Percentiles rank a stretch among this genome's conserved stretches.
These are phyloP conservation scores for Clarias macrocephalus DNA, from an alignment of 2,113 vertebrate species.

Conservation along the genomic window DNA sequence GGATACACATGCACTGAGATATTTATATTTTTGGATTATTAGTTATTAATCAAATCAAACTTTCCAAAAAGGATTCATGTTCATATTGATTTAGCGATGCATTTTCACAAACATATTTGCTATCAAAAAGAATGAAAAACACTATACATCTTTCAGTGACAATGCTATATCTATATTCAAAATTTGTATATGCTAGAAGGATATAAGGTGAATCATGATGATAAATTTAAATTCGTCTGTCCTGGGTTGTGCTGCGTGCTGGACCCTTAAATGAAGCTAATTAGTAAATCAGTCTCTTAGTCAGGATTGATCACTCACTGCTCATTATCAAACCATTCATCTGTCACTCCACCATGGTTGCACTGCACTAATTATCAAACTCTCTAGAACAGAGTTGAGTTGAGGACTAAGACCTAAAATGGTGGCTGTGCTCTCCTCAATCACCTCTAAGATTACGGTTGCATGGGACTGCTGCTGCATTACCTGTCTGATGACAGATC, in stretches of 20 bases:
- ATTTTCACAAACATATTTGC: background rate
- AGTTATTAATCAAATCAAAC: background rate
- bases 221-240: slow-evolving; percentile 7
- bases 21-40: background rate
- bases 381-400: slow-evolving; percentile 17
- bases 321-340: slow-evolving; percentile 31
- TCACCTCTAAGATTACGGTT: slow-evolving; percentile 4
- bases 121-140: background rate
- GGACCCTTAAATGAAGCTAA: slow-evolving; percentile 21
- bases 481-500: slow-evolving; percentile 19
- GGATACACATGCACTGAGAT: background rate
- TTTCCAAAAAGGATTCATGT: background rate
- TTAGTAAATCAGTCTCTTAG: slow-evolving; percentile 42
- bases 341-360: slow-evolving; percentile 29
- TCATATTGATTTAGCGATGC: background rate
- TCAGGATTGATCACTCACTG: slow-evolving; percentile 41
- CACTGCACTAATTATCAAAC: slow-evolving; percentile 38
- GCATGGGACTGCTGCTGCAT: background rate
- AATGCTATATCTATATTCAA: background rate
- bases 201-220: background rate
- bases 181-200: background rate
- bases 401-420: background rate
- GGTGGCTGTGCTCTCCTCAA: background rate
- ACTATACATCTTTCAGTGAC: background rate
- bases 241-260: background rate